These are phyloP conservation scores for Amphiprion ocellaris DNA, from an alignment of 2,113 vertebrate species.

Conservation along the genomic window DNA sequence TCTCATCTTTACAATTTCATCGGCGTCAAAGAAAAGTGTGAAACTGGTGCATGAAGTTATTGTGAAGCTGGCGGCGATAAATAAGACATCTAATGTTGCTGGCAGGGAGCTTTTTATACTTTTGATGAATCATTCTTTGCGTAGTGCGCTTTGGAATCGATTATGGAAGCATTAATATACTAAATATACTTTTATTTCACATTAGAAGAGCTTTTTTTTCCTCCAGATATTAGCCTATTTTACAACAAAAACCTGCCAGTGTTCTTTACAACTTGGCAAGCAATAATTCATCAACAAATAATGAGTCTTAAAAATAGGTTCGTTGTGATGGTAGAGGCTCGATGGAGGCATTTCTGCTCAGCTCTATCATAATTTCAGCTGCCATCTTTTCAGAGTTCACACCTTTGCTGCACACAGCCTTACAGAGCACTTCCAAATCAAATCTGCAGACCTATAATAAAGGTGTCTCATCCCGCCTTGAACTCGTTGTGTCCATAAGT, in stretches of 20 bases:
- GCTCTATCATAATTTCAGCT: neutral
- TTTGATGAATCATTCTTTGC: neutral
- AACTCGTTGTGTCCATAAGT: constrained; percentile 19
- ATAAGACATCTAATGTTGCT: constrained; percentile 14
- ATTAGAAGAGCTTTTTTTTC: neutral
- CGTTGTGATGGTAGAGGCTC: constrained; percentile 7
- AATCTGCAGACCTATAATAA: constrained; percentile 44
- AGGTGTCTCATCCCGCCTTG: constrained; percentile 27
- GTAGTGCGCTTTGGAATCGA: constrained; percentile 18
- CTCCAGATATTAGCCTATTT: neutral
- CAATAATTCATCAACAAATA: neutral
- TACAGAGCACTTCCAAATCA: constrained; percentile 39
- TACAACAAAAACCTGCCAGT: constrained; percentile 1
- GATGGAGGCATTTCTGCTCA: neutral
- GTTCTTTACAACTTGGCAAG: neutral
- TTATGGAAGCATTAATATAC: neutral
- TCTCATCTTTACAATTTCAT: constrained; percentile 50
- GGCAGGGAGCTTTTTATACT: neutral
- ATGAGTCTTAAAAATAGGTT: neutral
- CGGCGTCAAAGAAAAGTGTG: constrained; percentile 13
- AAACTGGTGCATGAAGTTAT: neutral
- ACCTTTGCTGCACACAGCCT: neutral
- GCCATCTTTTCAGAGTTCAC: constrained; percentile 1
- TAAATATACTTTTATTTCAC: neutral
- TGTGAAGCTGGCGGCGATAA: constrained; percentile 16